Conservation (phyloP, 2,113 vertebrate genomes). For the Salvator merianae region DNA sequence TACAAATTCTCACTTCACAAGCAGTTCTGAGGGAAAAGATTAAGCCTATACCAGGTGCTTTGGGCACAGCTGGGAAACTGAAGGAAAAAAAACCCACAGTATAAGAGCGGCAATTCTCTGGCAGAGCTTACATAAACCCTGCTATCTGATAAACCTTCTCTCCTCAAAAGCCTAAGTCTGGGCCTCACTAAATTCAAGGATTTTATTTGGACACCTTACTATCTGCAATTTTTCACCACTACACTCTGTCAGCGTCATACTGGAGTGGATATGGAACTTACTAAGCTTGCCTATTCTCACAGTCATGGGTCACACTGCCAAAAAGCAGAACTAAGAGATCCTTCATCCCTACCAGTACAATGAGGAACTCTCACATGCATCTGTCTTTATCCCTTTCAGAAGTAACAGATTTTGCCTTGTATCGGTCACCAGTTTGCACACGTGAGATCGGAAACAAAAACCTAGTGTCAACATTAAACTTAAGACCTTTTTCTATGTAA, state of each 20-base stretch:
- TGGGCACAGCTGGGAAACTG: no score
- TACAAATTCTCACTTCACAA: no score
- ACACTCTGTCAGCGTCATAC: background rate
- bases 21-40: no score
- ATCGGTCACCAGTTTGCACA: background rate
- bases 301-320: background rate
- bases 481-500: fast-evolving
- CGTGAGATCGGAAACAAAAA: fast-evolving
- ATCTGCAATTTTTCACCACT: background rate
- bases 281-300: background rate
- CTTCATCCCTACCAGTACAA: background rate
- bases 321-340: background rate
- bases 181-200: background rate
- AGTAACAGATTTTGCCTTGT: background rate
- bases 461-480: background rate
- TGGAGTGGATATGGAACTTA: background rate
- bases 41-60: no score
- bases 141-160: background rate
- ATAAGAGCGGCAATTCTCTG: background rate
- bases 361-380: background rate
- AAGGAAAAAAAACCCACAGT: background rate
- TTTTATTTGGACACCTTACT: background rate
- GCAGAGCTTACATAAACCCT: background rate
- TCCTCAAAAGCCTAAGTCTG: background rate
- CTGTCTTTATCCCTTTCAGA: background rate